A percentile compares a stretch with the other conserved stretches of the same genome.
Conservation (phyloP, 2,113 vertebrate genomes). For the Oncorhynchus mykiss region DNA sequence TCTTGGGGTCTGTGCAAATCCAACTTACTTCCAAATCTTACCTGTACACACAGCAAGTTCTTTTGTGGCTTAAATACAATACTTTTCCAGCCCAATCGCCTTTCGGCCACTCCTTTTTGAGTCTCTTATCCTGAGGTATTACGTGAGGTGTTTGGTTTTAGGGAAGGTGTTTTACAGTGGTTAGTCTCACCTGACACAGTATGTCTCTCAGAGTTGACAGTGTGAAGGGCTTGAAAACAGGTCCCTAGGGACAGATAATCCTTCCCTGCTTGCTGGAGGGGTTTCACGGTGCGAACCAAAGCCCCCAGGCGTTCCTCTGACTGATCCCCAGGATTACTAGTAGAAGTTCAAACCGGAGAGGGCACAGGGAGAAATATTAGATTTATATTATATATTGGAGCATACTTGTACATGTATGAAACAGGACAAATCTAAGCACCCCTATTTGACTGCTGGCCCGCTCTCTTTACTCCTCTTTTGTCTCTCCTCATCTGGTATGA, state of each 20-base stretch:
- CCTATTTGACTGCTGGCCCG: no score
- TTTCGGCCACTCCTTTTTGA: background rate
- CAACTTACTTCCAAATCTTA: background rate
- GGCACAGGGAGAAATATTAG: constrained; percentile 5
- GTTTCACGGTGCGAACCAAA: constrained; percentile 16
- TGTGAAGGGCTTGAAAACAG: constrained; percentile 2
- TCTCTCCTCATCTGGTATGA: no score
- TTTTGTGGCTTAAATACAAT: background rate
- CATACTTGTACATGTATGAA: no score
- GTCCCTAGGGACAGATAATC: background rate
- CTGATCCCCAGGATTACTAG: constrained; percentile 25
- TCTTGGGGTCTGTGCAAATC: no score
- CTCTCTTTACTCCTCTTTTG: no score
- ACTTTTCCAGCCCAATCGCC: background rate
- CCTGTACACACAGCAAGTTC: background rate
- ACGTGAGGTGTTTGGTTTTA: background rate
- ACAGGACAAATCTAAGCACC: no score
- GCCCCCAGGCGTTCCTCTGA: constrained; percentile 20
- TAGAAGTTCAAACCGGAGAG: constrained; percentile 8
- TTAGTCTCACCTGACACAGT: constrained; percentile 19
- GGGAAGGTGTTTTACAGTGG: constrained; percentile 24
- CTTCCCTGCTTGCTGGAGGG: background rate
- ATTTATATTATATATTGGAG: no score
- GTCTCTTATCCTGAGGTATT: background rate
- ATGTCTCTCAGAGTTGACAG: background rate